These are phyloP conservation scores for Elachura formosa DNA, from an alignment of 2,113 vertebrate species.

Conservation along the genomic window DNA sequence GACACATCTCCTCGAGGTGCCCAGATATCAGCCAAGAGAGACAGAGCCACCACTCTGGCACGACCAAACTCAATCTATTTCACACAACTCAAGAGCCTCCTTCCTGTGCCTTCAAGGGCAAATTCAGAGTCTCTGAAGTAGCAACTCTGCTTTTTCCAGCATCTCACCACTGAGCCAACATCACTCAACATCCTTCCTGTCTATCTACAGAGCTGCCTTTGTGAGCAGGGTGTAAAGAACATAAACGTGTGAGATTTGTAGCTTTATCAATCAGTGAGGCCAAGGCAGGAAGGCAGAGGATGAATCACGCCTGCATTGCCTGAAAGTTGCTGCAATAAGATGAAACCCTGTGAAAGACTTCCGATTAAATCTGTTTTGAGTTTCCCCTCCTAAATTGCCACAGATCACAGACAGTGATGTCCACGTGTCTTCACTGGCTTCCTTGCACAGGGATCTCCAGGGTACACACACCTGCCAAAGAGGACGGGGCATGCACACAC, in stretches of 20 bases:
- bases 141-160: neutral
- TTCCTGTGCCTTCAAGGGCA: neutral
- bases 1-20: neutral
- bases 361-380: neutral
- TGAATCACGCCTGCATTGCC: neutral
- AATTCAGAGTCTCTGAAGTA: neutral
- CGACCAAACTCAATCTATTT: neutral
- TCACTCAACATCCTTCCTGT: neutral
- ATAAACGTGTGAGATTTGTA: neutral
- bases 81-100: neutral
- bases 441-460: neutral
- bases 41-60: neutral
- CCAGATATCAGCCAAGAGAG: neutral
- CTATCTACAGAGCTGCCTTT: neutral
- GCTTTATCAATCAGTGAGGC: neutral
- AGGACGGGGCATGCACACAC: neutral
- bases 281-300: neutral
- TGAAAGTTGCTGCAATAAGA: neutral
- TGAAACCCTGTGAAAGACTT: neutral
- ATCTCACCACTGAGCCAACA: neutral
- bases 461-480: neutral
- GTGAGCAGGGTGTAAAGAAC: neutral
- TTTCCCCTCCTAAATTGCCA: neutral
- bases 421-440: rapidly evolving
- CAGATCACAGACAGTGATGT: neutral